Conservation (phyloP, 1,140 invertebrate genomes). For the Colletes gigas region DNA sequence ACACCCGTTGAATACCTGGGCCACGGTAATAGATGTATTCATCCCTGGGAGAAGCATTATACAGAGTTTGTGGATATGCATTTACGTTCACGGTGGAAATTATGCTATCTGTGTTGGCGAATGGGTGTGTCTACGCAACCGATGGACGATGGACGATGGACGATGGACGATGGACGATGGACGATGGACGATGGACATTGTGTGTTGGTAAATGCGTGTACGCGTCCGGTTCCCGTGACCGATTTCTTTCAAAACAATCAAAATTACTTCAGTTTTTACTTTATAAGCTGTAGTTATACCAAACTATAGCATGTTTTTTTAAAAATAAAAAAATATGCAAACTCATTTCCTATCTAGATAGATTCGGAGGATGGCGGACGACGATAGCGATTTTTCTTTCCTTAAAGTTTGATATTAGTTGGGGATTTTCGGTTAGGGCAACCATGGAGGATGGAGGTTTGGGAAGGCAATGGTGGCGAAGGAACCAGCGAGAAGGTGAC, state of each 20-base stretch:
- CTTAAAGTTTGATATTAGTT: slow-evolving; percentile 76
- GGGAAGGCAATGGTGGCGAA: slow-evolving; percentile 3
- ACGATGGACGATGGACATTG: slow-evolving; percentile 11
- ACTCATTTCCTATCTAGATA: slow-evolving; percentile 6
- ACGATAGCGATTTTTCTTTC: slow-evolving; percentile 48
- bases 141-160: no score
- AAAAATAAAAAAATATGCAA: no score
- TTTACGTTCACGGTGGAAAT: slow-evolving; percentile 17
- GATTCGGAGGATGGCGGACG: slow-evolving; percentile 10
- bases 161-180: no score
- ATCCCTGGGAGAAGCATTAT: slow-evolving; percentile 3
- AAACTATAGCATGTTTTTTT: no score
- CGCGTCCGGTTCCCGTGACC: background rate
- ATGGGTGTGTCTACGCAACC: background rate
- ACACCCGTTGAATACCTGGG: background rate
- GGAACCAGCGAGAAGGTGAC: slow-evolving; percentile 49
- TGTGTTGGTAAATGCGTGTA: background rate
- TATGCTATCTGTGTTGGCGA: background rate
- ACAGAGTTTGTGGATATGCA: background rate
- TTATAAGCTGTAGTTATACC: no score
- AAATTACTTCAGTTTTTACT: no score
- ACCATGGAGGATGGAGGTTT: slow-evolving; percentile 5
- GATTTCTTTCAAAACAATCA: no score
- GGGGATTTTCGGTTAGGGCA: slow-evolving; percentile 46
- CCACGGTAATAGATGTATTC: background rate